Conservation (phyloP, 2,888 invertebrate genomes). For the Strigamia transsilvanica region DNA sequence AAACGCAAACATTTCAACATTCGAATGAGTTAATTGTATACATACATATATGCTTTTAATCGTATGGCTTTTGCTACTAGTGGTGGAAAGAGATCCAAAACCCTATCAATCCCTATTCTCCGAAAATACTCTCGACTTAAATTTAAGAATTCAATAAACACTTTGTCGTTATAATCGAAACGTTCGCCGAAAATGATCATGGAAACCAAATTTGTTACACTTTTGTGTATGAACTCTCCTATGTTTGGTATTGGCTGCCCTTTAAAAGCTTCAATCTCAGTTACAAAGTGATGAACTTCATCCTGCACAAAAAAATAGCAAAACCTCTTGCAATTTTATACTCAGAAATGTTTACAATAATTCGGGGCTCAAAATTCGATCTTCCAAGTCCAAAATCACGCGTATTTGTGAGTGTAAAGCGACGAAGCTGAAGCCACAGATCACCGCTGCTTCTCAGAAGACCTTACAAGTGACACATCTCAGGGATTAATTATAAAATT, state of each 20-base stretch:
- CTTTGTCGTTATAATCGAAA: neutral
- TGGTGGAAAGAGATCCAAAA: neutral
- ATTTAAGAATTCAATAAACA: neutral
- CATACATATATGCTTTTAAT: neutral
- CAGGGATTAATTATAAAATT: neutral
- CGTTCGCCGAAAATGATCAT: neutral
- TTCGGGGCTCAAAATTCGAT: neutral
- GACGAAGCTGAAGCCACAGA: neutral
- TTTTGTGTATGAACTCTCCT: neutral
- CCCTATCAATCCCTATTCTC: neutral
- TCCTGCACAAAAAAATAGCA: neutral
- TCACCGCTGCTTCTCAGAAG: neutral
- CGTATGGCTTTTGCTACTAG: neutral
- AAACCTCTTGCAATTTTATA: neutral
- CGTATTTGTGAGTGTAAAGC: neutral
- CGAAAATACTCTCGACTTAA: neutral
- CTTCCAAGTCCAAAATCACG: slow-evolving; percentile 16
- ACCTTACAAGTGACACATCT: neutral
- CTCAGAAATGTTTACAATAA: neutral
- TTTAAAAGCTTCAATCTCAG: neutral
- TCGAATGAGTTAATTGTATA: neutral
- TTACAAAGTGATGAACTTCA: neutral
- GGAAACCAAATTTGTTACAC: neutral
- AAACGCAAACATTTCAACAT: neutral
- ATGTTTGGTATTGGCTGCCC: neutral